These are phyloP conservation scores for Drosophila recens DNA, from an alignment of 2,888 invertebrate genomes.

Conservation along the genomic window DNA sequence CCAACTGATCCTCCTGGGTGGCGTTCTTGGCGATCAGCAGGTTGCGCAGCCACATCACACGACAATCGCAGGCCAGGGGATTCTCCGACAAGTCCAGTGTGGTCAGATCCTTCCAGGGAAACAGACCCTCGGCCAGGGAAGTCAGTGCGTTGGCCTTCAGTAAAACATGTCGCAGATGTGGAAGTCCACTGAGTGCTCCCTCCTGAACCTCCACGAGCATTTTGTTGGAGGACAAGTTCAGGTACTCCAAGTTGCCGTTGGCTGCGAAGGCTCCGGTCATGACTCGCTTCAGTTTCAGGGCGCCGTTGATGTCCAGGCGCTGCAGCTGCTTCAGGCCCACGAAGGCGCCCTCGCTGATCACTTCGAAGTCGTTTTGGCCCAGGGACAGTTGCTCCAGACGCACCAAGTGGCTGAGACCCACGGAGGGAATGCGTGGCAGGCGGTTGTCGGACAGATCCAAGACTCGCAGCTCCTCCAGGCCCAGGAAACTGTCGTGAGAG, in stretches of 20 bases:
- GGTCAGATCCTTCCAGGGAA: slow-evolving; percentile 92
- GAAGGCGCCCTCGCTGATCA: slow-evolving; percentile 91
- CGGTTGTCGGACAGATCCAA: slow-evolving; percentile 93
- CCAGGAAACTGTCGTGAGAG: slow-evolving; percentile 91
- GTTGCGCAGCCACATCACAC: slow-evolving; percentile 92
- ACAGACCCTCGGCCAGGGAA: slow-evolving; percentile 91
- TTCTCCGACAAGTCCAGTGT: slow-evolving; percentile 93
- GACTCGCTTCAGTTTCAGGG: slow-evolving; percentile 90
- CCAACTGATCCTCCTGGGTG: slow-evolving; percentile 80
- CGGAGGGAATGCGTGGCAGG: slow-evolving; percentile 90
- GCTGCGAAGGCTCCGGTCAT: slow-evolving; percentile 92
- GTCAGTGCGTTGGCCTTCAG: slow-evolving; percentile 92
- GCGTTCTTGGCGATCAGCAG: slow-evolving; percentile 86
- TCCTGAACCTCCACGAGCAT: slow-evolving; percentile 91
- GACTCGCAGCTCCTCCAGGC: slow-evolving; percentile 90
- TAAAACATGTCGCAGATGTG: slow-evolving; percentile 91
- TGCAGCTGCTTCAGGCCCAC: slow-evolving; percentile 92
- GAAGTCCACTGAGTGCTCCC: slow-evolving; percentile 92
- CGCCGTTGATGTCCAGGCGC: slow-evolving; percentile 92
- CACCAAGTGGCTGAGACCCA: slow-evolving; percentile 89
- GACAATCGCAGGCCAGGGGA: slow-evolving; percentile 92
- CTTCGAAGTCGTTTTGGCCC: slow-evolving; percentile 92
- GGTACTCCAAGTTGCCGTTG: slow-evolving; percentile 92
- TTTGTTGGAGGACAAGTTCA: slow-evolving; percentile 92
- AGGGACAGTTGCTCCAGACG: slow-evolving; percentile 92